Base-by-base conservation (phyloP, 2,797 vertebrate species). In the Lepilemur ruficaudatus region DNA sequence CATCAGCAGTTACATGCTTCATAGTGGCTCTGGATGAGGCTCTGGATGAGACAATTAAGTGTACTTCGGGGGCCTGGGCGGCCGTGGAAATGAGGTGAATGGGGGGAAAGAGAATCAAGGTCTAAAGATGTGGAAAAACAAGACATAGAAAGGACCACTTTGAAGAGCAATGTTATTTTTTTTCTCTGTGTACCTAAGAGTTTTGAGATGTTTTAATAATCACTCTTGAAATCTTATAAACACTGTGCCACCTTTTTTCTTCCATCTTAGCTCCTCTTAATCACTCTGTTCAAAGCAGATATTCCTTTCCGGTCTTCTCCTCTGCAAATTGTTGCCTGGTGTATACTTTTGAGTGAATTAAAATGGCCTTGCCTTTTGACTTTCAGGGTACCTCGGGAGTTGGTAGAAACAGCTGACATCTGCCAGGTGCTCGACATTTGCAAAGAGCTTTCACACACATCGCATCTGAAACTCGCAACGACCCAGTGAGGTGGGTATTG, bases 291-390 rank as follows among this genome's bases (percentile, higher is more conserved):
- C 78, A 79, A 89, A 73, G 28, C 81, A 85, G 67, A n/a, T 32
- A 43, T n/a, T 59, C 35, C 52, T 91, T 83, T 30, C 23, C 4
- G 4, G 89, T 41, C 46, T 78, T 63, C 22, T 90, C 46, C 32
- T 94, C 46, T 20, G 87, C 38, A 72, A 78, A 72, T 46, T 12
- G 48, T 78, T 82, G 80, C 50, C 38, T 0, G 9, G 35, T 75
- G 52, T 82, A 69, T 86, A 55, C 83, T 92, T 94, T 70, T 67
- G 91, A 89, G 83, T 23, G 73, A 95, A 78, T 97, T 94, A 90
- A 96, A 97, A 89, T 63, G 4, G 78, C 89, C 75, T 91, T n/a
- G 85, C 82, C 80, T 86, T 83, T 79, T 76, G 79, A 89, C 78
- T 93, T 97, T 81, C 63, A 59, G 3, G 63, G 59, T 52, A 59